Conservation (phyloP, 2,797 vertebrate species). For the Pristis pectinata region DNA sequence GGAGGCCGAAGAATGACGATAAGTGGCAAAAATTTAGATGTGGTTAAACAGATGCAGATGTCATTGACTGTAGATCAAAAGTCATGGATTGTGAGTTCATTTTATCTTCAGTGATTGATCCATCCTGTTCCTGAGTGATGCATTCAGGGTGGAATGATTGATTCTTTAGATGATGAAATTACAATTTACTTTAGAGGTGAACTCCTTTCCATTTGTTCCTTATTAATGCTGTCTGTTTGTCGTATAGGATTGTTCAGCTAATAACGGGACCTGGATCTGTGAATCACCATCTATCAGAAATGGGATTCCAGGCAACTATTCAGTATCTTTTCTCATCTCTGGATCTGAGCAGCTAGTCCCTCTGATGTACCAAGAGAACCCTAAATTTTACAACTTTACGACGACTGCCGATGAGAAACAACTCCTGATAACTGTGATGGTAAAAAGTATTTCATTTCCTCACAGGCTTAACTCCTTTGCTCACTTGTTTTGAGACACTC, state of each 20-base stretch:
- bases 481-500: not conserved
- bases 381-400: not conserved
- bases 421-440: not conserved
- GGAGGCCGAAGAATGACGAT: conserved; percentile 9
- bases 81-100: not conserved
- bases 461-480: not conserved
- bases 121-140: not conserved
- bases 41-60: not conserved
- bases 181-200: not conserved
- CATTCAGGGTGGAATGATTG: not conserved
- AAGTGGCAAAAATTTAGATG: not conserved
- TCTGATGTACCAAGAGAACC: not conserved
- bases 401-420: not conserved
- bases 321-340: not conserved
- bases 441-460: not conserved
- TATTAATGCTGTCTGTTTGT: not conserved
- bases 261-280: not conserved
- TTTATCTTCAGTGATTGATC: not conserved
- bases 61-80: not conserved
- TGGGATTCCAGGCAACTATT: not conserved
- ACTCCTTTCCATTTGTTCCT: not conserved
- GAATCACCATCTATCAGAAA: not conserved
- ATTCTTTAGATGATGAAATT: not conserved
- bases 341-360: not conserved
- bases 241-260: not conserved